A percentile compares a stretch with the other conserved stretches of the same genome.
Evolutionary conservation across 2,888 invertebrate genomes (phyloP).

Genomic region (Oscheius sp.): DNA sequence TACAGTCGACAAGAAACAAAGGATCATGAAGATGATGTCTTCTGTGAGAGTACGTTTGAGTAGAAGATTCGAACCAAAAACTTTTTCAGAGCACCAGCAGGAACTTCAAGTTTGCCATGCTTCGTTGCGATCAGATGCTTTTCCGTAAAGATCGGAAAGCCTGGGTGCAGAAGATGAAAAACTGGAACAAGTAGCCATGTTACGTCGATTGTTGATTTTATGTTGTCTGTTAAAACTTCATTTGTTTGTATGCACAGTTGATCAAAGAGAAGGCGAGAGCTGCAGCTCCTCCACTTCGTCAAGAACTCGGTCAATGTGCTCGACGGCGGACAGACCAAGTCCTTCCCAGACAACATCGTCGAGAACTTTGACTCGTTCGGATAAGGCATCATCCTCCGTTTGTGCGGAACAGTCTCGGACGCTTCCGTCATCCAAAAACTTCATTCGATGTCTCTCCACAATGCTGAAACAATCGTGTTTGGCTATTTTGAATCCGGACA

Average conservation of each 20-base stretch:
- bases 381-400: constrained; percentile 42
- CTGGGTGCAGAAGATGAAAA: constrained; percentile 54
- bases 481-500: background rate
- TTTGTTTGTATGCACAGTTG: background rate
- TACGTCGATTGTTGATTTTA: background rate
- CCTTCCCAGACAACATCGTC: constrained; percentile 62
- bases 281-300: constrained; percentile 44
- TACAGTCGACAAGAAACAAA: constrained; percentile 49
- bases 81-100: constrained; percentile 48
- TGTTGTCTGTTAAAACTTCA: constrained; percentile 11
- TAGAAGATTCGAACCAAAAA: background rate
- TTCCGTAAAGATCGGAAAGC: constrained; percentile 52
- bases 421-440: constrained; percentile 51
- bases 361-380: constrained; percentile 44
- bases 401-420: constrained; percentile 49
- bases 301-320: constrained; percentile 63
- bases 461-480: constrained; percentile 35
- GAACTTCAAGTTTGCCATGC: constrained; percentile 58
- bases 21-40: constrained; percentile 52
- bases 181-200: constrained; percentile 26
- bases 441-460: constrained; percentile 49
- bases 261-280: constrained; percentile 19
- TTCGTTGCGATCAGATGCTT: constrained; percentile 46
- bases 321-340: constrained; percentile 60
- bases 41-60: constrained; percentile 46